phyloP scores from a whole-genome alignment of 2,888 invertebrate species.

The Elysia crispata region DNA sequence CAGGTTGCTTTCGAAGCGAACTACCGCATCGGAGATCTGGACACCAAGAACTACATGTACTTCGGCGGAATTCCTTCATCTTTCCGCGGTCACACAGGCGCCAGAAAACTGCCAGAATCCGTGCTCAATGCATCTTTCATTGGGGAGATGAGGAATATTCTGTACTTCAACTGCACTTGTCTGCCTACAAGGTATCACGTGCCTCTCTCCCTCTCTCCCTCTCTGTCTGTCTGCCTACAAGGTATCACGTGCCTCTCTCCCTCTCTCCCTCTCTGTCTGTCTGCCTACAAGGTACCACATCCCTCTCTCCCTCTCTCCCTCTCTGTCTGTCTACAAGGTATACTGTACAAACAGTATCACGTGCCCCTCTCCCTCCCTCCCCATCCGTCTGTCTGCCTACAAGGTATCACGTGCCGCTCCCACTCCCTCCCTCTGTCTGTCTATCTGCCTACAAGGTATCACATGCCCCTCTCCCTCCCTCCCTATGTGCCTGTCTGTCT shows the following conservation, averaged over 20 bases:
- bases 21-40: constrained; percentile 67
- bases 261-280: neutral
- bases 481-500: constrained; percentile 2
- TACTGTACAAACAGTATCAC: too few species aligned
- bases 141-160: constrained; percentile 71
- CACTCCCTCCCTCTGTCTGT: neutral
- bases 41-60: constrained; percentile 68
- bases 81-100: constrained; percentile 52
- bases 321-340: neutral
- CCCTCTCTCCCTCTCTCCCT: neutral
- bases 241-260: neutral
- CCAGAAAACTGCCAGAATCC: constrained; percentile 64
- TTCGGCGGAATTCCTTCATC: constrained; percentile 71
- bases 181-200: constrained; percentile 37
- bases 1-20: constrained; percentile 70
- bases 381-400: neutral
- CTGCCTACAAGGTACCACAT: neutral
- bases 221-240: neutral
- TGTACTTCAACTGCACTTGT: constrained; percentile 75
- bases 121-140: constrained; percentile 59
- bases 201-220: neutral
- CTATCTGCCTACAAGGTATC: neutral
- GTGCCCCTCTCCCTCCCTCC: too few species aligned
- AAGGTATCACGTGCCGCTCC: neutral
- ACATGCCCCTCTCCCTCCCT: too few species aligned